phyloP scores from a whole-genome alignment of 1,140 invertebrate genomes.

The Diploscapter pachys region DNA sequence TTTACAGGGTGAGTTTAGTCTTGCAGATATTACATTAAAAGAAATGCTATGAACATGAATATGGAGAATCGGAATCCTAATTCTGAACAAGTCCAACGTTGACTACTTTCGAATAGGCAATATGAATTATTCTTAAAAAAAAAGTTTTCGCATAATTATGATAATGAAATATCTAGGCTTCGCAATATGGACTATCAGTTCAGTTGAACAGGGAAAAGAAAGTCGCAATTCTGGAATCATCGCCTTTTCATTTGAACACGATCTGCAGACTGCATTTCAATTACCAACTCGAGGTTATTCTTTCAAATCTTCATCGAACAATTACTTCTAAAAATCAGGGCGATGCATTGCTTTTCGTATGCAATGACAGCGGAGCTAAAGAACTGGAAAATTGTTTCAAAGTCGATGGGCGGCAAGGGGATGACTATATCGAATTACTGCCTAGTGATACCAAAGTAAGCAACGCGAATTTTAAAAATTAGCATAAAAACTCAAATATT shows the following conservation, averaged over 20 bases:
- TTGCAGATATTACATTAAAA: not conserved
- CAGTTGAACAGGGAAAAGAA: conserved; percentile 24
- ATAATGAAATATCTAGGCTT: conserved; percentile 42
- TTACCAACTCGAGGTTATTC: conserved; percentile 23
- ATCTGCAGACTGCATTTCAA: conserved; percentile 53
- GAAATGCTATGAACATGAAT: no score
- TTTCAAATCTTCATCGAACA: no score
- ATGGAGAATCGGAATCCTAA: conserved; percentile 29
- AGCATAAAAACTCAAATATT: no score
- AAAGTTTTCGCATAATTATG: no score
- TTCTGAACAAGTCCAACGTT: no score
- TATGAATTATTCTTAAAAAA: no score
- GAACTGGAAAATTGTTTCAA: conserved; percentile 44
- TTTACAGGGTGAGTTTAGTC: conserved; percentile 3
- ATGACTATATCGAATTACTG: conserved; percentile 51
- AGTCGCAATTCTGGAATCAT: conserved; percentile 50
- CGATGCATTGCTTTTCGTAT: conserved; percentile 46
- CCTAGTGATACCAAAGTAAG: conserved; percentile 51
- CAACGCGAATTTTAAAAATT: not conserved
- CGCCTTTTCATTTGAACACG: conserved; percentile 46
- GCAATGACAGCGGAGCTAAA: conserved; percentile 48
- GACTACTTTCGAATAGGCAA: no score
- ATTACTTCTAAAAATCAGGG: not conserved
- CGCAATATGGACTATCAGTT: conserved; percentile 10
- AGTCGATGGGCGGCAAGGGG: conserved; percentile 25